Evolutionary conservation across 2,888 invertebrate species (phyloP).

Genomic region (Chaitophorus viminalis): DNA sequence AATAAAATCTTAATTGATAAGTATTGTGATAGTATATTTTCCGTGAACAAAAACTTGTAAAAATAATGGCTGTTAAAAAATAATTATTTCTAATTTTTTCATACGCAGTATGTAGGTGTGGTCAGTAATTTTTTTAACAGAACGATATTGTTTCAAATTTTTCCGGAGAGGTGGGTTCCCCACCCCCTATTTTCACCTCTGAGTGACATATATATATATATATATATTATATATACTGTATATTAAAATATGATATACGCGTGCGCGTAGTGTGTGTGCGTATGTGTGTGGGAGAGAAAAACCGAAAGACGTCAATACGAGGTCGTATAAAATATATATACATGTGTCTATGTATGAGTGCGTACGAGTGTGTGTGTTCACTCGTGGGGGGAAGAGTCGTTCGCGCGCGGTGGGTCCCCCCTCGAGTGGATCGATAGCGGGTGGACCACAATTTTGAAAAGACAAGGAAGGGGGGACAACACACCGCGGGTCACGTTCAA

Average conservation of each 20-base stretch:
- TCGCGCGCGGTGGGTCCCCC: not conserved
- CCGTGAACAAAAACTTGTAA: too few relatives aligned
- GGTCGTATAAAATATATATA: slow-evolving; percentile 54
- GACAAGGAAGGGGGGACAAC: not conserved
- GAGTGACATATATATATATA: too few relatives aligned
- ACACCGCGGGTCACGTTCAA: slow-evolving; percentile 49
- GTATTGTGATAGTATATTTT: too few relatives aligned
- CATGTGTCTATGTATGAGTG: not conserved
- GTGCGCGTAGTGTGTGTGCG: not conserved
- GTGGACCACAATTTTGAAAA: slow-evolving; percentile 58
- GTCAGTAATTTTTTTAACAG: too few relatives aligned
- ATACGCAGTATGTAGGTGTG: too few relatives aligned
- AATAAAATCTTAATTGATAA: too few relatives aligned
- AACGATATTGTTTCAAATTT: too few relatives aligned
- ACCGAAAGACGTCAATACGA: slow-evolving; percentile 60
- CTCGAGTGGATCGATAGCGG: slow-evolving; percentile 51
- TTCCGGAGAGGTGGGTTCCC: too few relatives aligned
- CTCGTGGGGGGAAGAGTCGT: not conserved
- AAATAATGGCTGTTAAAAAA: too few relatives aligned
- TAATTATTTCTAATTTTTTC: too few relatives aligned
- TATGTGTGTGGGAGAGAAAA: slow-evolving; percentile 44
- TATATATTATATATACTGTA: too few relatives aligned
- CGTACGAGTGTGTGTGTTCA: not conserved
- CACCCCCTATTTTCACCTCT: too few relatives aligned
- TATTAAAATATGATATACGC: not conserved